These are phyloP conservation scores for Nesogale talazaci DNA, from an alignment of 2,113 vertebrate genomes.

Conservation along the genomic window DNA sequence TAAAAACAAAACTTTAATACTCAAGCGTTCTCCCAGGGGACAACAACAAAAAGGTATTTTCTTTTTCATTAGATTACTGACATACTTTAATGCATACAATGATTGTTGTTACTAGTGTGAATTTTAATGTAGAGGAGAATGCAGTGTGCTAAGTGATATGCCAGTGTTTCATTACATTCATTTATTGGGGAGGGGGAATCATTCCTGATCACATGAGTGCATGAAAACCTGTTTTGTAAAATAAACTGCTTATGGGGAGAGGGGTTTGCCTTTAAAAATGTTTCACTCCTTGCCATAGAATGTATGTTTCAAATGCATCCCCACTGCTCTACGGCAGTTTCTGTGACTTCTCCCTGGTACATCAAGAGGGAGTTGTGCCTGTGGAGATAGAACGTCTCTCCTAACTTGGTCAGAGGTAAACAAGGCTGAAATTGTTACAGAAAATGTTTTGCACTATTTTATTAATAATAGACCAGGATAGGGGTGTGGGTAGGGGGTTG, in stretches of 20 bases:
- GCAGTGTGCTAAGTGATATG: constrained; percentile 75
- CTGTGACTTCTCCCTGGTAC: constrained; percentile 55
- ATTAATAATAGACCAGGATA: constrained; percentile 74
- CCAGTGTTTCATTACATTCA: constrained; percentile 75
- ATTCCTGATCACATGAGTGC: constrained; percentile 77
- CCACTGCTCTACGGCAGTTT: constrained; percentile 75
- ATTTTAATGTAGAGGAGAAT: constrained; percentile 75
- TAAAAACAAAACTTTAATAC: constrained; percentile 75
- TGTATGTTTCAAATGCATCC: constrained; percentile 80
- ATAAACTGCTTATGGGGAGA: constrained; percentile 65
- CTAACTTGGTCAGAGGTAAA: constrained; percentile 63
- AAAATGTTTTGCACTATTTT: constrained; percentile 85
- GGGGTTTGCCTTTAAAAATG: constrained; percentile 82
- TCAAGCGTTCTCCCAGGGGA: constrained; percentile 66
- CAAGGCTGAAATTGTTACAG: constrained; percentile 65
- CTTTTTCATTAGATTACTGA: constrained; percentile 75
- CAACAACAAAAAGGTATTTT: constrained; percentile 54
- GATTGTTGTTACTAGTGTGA: constrained; percentile 75
- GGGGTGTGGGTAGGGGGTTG: constrained; percentile 14
- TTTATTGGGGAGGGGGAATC: constrained; percentile 68
- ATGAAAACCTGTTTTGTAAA: constrained; percentile 84
- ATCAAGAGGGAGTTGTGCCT: constrained; percentile 72
- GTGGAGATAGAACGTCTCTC: constrained; percentile 56
- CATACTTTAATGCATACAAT: constrained; percentile 68
- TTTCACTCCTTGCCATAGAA: constrained; percentile 80